Evolutionary conservation across 2,888 invertebrate genomes (phyloP).

Genomic region (Spialia ferax): DNA sequence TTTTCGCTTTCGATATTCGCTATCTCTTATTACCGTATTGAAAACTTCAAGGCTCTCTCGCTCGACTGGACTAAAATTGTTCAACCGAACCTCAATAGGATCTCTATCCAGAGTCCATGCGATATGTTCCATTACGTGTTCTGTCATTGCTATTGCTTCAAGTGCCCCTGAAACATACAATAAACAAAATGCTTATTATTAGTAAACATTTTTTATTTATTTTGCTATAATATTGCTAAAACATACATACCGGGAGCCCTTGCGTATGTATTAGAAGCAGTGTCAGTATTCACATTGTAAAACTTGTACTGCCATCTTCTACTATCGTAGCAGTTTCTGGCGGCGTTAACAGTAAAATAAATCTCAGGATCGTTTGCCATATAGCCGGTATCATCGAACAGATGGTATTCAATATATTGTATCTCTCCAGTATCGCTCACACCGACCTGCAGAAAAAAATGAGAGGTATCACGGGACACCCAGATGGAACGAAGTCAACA

Average conservation of each 20-base stretch:
- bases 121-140: constrained; percentile 46
- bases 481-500: no score
- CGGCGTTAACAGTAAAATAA: background rate
- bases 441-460: background rate
- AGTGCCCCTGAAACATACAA: constrained; percentile 76
- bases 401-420: constrained; percentile 1
- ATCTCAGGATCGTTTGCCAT: background rate
- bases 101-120: constrained; percentile 43
- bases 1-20: constrained; percentile 80
- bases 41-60: constrained; percentile 52
- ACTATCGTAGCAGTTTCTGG: background rate
- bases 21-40: constrained; percentile 56
- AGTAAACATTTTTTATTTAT: no score
- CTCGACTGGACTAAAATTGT: constrained; percentile 41
- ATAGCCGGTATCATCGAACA: background rate
- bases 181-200: no score
- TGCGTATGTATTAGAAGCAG: constrained; percentile 61
- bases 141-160: constrained; percentile 87
- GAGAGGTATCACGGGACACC: no score
- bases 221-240: background rate
- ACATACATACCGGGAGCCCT: constrained; percentile 61
- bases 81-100: constrained; percentile 44
- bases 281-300: constrained; percentile 60
- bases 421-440: background rate
- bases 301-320: constrained; percentile 47